Base-by-base conservation (phyloP, 2,113 vertebrate species). In the Pelvicachromis taeniatus region DNA sequence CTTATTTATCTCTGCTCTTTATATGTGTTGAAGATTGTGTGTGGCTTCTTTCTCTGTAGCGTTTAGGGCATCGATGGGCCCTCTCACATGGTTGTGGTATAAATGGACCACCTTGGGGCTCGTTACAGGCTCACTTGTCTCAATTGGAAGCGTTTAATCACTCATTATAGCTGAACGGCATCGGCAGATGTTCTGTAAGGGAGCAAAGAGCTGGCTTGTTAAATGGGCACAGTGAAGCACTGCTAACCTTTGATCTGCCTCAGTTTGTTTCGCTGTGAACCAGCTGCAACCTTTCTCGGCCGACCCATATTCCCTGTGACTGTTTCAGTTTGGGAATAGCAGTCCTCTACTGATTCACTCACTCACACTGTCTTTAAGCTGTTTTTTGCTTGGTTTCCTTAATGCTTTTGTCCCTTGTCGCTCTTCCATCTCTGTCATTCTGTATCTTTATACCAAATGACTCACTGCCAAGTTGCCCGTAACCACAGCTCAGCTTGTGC, bases 141-240 rank as follows among this genome's bases (percentile, higher is more conserved):
- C 88, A 79, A 78, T 81, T 91, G 88, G 78, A 89, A 77, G 80
- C 85, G 82, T 94, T 92, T 90, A 92, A 91, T 90, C 82, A 61
- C 68, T 90, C 73, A 82, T 91, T 90, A 85, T 48, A 88, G 54
- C 4, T 73, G 85, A 94, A 79, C 26, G 80, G 82, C 77, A 23
- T 38, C 0, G 54, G 40, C 92, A 90, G 89, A 90, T 93, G 92
- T 85, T 90, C 79, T 87, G 83, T 85, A 88, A 80, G 79, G 83
- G 87, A 80, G 79, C 65, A 12, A 21, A 80, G 82, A 58, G 52
- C 82, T 11, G 80, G 59, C 80, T 83, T 87, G 82, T 88, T 88
- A 85, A 89, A 40, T 23, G 13, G 33, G 48, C 14, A 33, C 40
- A 29, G 73, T 55, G 78, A 85, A 85, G 56, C 70, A 29, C 35